These are phyloP conservation scores for Crocodylus rhombifer DNA, from an alignment of 2,797 vertebrate genomes.

Conservation along the genomic window DNA sequence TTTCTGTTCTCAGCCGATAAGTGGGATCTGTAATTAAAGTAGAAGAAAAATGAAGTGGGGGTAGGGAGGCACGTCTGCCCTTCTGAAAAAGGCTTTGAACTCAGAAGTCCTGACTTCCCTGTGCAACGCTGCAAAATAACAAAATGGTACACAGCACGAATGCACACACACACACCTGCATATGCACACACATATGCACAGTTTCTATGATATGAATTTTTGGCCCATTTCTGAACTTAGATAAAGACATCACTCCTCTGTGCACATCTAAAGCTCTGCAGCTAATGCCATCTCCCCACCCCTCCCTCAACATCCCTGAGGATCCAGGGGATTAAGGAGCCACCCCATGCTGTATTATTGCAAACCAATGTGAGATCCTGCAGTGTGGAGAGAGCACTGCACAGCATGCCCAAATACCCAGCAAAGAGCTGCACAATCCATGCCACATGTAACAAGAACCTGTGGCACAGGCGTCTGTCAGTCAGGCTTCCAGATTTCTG, in stretches of 20 bases:
- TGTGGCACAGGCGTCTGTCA: background rate
- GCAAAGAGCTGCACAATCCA: background rate
- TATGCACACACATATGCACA: no score
- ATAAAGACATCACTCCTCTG: background rate
- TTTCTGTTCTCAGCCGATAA: slow-evolving; percentile 67
- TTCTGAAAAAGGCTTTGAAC: slow-evolving; percentile 61
- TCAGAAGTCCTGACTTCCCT: slow-evolving; percentile 40
- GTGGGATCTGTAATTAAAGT: slow-evolving; percentile 78
- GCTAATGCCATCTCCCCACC: background rate
- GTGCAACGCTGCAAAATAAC: background rate
- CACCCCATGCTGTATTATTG: background rate
- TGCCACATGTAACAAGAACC: background rate
- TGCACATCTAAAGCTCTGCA: background rate
- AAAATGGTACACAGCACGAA: background rate
- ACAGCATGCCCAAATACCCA: background rate
- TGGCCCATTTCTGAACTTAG: background rate
- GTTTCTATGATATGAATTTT: background rate
- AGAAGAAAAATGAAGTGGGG: slow-evolving; percentile 69
- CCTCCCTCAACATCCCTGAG: background rate
- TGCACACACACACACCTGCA: background rate
- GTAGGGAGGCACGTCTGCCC: slow-evolving; percentile 28
- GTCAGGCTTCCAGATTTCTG: background rate
- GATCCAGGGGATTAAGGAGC: background rate
- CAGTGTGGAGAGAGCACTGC: background rate
- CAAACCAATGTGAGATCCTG: background rate